phyloP scores from a whole-genome alignment of 1,140 invertebrate species.

The Argopecten irradians region DNA sequence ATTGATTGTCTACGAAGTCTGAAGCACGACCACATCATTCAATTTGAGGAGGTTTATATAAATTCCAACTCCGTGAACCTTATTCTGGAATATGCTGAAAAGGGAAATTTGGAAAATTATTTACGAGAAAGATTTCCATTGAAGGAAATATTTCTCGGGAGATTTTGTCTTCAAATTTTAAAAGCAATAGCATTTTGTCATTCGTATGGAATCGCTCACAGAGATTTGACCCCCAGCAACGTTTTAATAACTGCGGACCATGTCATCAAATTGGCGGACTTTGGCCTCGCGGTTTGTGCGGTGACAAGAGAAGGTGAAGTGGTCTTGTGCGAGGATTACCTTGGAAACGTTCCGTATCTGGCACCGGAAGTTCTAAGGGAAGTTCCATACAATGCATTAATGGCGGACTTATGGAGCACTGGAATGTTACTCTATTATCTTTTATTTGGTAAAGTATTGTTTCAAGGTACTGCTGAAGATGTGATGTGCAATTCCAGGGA shows the following conservation, averaged over 20 bases:
- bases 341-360: constrained; percentile 42
- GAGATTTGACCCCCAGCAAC: constrained; percentile 51
- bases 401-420: constrained; percentile 49
- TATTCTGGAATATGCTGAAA: constrained; percentile 53
- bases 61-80: constrained; percentile 35
- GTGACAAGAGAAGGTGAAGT: not conserved
- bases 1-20: constrained; percentile 43
- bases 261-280: constrained; percentile 46
- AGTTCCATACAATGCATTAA: constrained; percentile 32
- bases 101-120: constrained; percentile 49
- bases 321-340: constrained; percentile 43
- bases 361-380: constrained; percentile 44
- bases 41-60: constrained; percentile 39
- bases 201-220: constrained; percentile 39
- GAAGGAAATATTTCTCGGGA: not conserved
- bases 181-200: constrained; percentile 47
- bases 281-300: constrained; percentile 44
- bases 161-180: constrained; percentile 41
- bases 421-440: constrained; percentile 44
- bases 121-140: not conserved
- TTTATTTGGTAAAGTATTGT: constrained; percentile 29
- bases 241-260: constrained; percentile 25
- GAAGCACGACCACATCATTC: constrained; percentile 46
- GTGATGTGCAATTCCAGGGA: too few relatives aligned
- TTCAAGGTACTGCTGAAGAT: constrained; percentile 34